These are phyloP conservation scores for Nasonia giraulti DNA, from an alignment of 1,140 invertebrate species.

Conservation along the genomic window DNA sequence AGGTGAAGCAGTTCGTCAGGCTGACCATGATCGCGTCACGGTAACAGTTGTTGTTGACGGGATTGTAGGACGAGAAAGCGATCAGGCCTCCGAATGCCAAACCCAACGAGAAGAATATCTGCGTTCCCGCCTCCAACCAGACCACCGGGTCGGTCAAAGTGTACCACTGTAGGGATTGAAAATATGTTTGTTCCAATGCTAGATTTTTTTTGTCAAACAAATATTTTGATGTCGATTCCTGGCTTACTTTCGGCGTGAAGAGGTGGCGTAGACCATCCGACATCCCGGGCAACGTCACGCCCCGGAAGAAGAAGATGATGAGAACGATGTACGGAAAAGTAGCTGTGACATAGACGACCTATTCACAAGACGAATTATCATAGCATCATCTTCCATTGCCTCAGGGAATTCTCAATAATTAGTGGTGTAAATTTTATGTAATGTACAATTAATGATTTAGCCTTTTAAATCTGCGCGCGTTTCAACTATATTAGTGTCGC, in stretches of 20 bases:
- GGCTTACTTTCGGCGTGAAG: conserved; percentile 88
- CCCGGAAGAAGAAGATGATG: conserved; percentile 96
- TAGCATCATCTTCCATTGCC: not conserved
- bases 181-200: not conserved
- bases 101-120: conserved; percentile 98
- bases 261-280: conserved; percentile 91
- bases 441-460: too few species aligned
- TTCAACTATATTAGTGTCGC: too few species aligned
- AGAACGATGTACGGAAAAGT: conserved; percentile 97
- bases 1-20: conserved; percentile 95
- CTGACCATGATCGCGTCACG: conserved; percentile 95
- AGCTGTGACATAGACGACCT: conserved; percentile 95
- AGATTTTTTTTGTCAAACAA: not conserved
- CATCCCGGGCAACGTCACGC: conserved; percentile 93
- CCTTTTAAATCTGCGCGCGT: too few species aligned
- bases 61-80: conserved; percentile 96
- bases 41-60: conserved; percentile 96
- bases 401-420: not conserved
- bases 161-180: conserved; percentile 74
- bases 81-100: conserved; percentile 96
- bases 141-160: conserved; percentile 87
- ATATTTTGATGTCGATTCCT: not conserved
- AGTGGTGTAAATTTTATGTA: too few species aligned
- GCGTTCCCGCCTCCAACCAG: conserved; percentile 97
- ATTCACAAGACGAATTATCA: conserved; percentile 42